Evolutionary conservation across 2,797 vertebrate genomes (phyloP).

Genomic region (Poeciliopsis turneri): DNA sequence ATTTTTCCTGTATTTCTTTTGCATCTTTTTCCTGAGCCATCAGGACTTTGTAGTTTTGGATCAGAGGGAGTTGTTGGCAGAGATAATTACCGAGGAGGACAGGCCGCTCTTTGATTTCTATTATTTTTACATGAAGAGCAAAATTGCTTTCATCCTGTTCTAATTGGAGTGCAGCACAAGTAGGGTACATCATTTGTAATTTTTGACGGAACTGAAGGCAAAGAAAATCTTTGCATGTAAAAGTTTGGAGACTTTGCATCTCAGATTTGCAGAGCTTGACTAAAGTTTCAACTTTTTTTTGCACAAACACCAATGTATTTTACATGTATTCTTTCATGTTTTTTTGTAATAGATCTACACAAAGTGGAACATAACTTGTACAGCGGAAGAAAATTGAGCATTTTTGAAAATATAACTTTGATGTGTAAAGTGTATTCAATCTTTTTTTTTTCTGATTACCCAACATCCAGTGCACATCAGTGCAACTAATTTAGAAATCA

Average conservation of each 20-base stretch:
- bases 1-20: not conserved
- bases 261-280: not conserved
- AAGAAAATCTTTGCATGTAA: not conserved
- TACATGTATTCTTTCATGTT: not conserved
- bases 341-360: not conserved
- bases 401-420: not conserved
- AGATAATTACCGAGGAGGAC: not conserved
- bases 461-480: not conserved
- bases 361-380: not conserved
- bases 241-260: not conserved
- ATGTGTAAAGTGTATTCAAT: not conserved
- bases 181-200: not conserved
- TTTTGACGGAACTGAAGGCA: not conserved
- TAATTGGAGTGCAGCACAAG: not conserved
- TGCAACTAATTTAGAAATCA: not conserved
- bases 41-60: not conserved
- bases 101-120: not conserved
- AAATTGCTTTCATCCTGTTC: not conserved
- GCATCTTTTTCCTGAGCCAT: not conserved
- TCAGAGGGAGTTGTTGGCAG: not conserved
- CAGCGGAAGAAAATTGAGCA: not conserved
- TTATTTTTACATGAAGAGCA: not conserved
- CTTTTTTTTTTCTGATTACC: not conserved
- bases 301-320: not conserved
- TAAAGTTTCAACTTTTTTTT: not conserved